phyloP scores from a whole-genome alignment of 2,113 vertebrate species.

The Philantomba maxwellii region DNA sequence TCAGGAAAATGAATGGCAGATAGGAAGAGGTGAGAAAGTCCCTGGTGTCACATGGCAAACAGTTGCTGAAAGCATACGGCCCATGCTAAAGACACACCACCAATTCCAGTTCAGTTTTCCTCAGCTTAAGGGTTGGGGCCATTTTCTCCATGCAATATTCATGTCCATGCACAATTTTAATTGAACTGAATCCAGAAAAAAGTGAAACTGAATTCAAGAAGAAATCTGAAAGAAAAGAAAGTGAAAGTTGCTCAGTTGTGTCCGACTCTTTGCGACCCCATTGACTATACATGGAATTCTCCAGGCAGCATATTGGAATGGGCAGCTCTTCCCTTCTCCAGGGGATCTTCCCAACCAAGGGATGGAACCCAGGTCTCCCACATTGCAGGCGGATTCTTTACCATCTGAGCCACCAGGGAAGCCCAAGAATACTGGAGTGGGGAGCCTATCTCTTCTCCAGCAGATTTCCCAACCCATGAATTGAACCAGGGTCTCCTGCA shows the following conservation, averaged over 20 bases:
- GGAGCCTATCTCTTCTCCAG: neutral
- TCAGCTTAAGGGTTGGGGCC: neutral
- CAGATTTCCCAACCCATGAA: neutral
- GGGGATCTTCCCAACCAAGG: neutral
- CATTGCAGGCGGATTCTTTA: fast-evolving
- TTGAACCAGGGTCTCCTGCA: neutral
- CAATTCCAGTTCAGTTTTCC: fast-evolving
- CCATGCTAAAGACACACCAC: neutral
- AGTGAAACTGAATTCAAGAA: neutral
- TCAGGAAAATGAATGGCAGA: neutral
- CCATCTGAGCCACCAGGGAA: neutral
- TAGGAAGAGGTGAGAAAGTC: neutral
- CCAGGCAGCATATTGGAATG: neutral
- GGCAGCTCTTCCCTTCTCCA: neutral
- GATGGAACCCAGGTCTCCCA: neutral
- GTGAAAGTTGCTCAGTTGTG: neutral
- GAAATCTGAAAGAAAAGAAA: neutral
- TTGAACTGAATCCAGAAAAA: neutral
- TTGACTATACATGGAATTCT: neutral
- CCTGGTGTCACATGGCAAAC: neutral
- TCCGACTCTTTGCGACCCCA: fast-evolving
- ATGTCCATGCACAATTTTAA: neutral
- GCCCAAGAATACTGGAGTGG: neutral
- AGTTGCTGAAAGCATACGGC: neutral
- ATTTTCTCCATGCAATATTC: neutral